Percentiles rank a stretch among this genome's conserved stretches.
Evolutionary conservation across 2,888 invertebrate genomes (phyloP).

Genomic region (Aphidius colemani): DNA sequence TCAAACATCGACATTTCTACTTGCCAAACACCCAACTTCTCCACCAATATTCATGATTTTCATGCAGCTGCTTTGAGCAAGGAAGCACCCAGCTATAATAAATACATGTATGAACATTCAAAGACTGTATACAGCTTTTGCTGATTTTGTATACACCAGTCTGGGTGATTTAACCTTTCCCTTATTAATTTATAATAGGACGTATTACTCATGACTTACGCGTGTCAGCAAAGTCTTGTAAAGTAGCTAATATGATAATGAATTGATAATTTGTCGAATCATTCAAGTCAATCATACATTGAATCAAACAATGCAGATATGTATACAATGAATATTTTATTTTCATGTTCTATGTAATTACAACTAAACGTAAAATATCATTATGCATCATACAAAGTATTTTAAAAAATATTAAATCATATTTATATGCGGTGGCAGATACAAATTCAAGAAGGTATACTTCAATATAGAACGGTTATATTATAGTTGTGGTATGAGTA

Average conservation of each 20-base stretch:
- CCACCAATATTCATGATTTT: conserved; percentile 7
- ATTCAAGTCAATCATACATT: conserved; percentile 8
- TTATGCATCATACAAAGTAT: neutral
- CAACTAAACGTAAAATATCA: neutral
- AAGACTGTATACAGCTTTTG: neutral
- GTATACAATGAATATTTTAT: neutral
- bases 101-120: neutral
- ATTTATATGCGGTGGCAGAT: conserved; percentile 43
- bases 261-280: conserved; percentile 23
- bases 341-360: no score
- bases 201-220: conserved; percentile 27
- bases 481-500: conserved; percentile 46
- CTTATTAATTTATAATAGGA: conserved; percentile 53
- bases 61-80: conserved; percentile 7
- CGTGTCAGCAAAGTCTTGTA: conserved; percentile 28
- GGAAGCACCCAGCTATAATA: conserved; percentile 9
- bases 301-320: conserved; percentile 7
- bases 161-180: conserved; percentile 50
- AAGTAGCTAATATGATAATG: conserved; percentile 26
- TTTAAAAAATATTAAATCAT: conserved; percentile 14
- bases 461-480: no score
- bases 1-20: conserved; percentile 49
- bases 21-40: conserved; percentile 5
- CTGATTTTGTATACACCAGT: conserved; percentile 23
- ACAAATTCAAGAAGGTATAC: conserved; percentile 52